Evolutionary conservation across 2,113 vertebrate species (phyloP).

Genomic region (Vanacampus margaritifer): DNA sequence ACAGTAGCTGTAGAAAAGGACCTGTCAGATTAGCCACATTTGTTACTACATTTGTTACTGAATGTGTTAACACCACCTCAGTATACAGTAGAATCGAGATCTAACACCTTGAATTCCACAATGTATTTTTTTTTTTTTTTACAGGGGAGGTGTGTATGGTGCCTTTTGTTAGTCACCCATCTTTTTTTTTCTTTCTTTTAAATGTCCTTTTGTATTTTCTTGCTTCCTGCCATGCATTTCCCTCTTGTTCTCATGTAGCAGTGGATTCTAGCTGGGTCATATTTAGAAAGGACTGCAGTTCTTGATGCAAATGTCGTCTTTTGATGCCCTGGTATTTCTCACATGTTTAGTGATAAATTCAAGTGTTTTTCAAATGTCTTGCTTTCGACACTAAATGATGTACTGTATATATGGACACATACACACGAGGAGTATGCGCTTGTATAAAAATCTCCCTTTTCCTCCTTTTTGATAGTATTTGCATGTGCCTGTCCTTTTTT

Average conservation of each 20-base stretch:
- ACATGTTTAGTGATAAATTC: constrained; percentile 88
- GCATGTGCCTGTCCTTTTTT: constrained; percentile 62
- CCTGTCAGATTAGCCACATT: constrained; percentile 25
- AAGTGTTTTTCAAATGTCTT: constrained; percentile 81
- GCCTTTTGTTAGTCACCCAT: constrained; percentile 53
- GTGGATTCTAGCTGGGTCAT: constrained; percentile 36
- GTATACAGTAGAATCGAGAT: constrained; percentile 26
- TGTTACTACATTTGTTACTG: constrained; percentile 21
- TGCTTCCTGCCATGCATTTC: background rate
- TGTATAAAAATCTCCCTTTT: constrained; percentile 68
- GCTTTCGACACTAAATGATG: constrained; percentile 85
- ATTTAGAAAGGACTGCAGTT: constrained; percentile 76
- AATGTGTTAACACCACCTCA: constrained; percentile 31
- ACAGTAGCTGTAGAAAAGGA: constrained; percentile 48
- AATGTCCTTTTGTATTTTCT: background rate
- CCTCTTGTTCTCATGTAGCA: background rate
- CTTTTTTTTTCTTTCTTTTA: constrained; percentile 18
- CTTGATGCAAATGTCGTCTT: constrained; percentile 77
- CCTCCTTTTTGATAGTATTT: constrained; percentile 63
- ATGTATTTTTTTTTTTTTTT: background rate
- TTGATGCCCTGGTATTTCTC: constrained; percentile 89
- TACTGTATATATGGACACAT: constrained; percentile 36
- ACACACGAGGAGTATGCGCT: constrained; percentile 47
- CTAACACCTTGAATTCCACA: background rate
- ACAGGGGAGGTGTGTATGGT: constrained; percentile 50